phyloP scores from a whole-genome alignment of 2,113 vertebrate species.

The Phrynosoma blainvillii region DNA sequence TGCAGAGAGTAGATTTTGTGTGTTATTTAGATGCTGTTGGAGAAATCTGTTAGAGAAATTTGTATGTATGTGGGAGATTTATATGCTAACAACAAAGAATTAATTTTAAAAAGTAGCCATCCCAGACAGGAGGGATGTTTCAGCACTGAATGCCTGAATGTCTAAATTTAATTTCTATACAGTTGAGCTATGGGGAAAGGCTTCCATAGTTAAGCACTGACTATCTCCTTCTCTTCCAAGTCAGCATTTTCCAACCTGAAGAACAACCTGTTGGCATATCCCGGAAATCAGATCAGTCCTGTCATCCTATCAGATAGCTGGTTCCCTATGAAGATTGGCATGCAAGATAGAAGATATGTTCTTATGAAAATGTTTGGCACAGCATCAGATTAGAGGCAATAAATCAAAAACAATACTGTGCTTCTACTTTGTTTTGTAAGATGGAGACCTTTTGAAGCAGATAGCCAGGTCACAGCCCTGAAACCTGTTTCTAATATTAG shows the following conservation, averaged over 20 bases:
- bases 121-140: neutral
- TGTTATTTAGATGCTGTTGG: too few species aligned
- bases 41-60: too few species aligned
- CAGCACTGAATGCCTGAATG: neutral
- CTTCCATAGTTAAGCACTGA: neutral
- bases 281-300: neutral
- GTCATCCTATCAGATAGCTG: neutral
- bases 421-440: neutral
- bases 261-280: neutral
- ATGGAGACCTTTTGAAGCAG: conserved; percentile 1
- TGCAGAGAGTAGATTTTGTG: too few species aligned
- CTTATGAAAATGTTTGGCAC: neutral
- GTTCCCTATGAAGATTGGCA: neutral
- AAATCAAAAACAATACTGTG: neutral
- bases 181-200: neutral
- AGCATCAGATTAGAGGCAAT: conserved; percentile 17
- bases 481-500: neutral
- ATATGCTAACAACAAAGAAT: too few species aligned
- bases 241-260: neutral
- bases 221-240: neutral
- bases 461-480: neutral
- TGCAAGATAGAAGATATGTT: neutral
- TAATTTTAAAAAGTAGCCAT: neutral
- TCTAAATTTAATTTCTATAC: neutral
- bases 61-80: too few species aligned